Evolutionary conservation across 2,113 vertebrate genomes (phyloP), one percentile per base, ranked within the genome.

Genomic region (Martes martes): DNA sequence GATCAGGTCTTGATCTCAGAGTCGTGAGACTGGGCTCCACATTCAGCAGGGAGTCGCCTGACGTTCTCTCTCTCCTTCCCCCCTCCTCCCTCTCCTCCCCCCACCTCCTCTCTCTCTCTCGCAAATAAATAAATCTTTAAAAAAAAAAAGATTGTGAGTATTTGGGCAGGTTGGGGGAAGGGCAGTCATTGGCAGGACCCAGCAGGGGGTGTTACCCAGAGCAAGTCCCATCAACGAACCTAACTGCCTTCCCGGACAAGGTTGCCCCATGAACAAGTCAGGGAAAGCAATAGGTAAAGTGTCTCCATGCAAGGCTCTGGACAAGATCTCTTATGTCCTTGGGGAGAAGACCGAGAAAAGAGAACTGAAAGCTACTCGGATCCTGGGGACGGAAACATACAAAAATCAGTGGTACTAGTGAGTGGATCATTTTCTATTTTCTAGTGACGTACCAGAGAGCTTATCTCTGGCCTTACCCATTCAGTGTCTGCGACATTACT

Each of bases 231-330:
- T 74, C 28, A 79, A 50, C 52, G 89, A 74, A 93, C 11, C 52
- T 84, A 76, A 89, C 93, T 92, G 80, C 36, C 31, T 94, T 83
- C 36, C 52, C 23, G n/a, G 59, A 78, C 65, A 71, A 95, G 26
- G 42, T 81, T 89, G 65, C 76, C 84, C 96, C 85, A 55, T 61
- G 73, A 59, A 33, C 39, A 97, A 65, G 67, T 95, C 89, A 74
- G 55, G 71, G 39, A 91, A 93, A 47, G n/a, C 19, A 65, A 33
- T 39, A 83, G n/a, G 82, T 57, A 87, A 94, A 84, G 26, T 63
- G 4, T 76, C 33, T 45, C 69, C 23, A 80, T 90, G 86, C 10
- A 96, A 92, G 33, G 42, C 82, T 86, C 95, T 88, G 93, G 0
- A 79, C 39, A 91, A 92, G 42, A 80, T 89, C 73, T 89, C n/a